Evolutionary conservation across 2,113 vertebrate genomes (phyloP).

Genomic region (Melanostigma gelatinosum): DNA sequence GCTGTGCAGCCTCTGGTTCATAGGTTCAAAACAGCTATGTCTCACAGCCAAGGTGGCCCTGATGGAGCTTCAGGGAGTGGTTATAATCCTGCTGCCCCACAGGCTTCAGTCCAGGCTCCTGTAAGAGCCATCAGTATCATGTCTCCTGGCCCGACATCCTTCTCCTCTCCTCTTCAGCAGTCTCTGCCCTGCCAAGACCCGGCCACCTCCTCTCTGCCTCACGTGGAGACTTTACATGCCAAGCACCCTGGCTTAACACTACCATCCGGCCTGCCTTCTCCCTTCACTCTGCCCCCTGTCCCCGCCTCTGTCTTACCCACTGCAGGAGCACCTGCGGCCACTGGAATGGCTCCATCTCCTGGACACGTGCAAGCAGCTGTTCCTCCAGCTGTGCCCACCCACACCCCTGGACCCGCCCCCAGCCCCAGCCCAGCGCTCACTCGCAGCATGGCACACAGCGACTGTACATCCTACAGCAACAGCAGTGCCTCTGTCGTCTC

Average conservation of each 20-base stretch:
- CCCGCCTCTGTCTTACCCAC: conserved; percentile 81
- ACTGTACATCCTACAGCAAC: conserved; percentile 90
- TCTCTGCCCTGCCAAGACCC: conserved; percentile 82
- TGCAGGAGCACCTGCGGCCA: conserved; percentile 73
- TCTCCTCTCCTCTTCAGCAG: conserved; percentile 50
- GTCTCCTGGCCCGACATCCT: conserved; percentile 84
- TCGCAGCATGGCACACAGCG: conserved; percentile 91
- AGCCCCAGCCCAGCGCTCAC: conserved; percentile 90
- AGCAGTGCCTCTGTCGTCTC: conserved; percentile 72
- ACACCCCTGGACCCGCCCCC: conserved; percentile 90
- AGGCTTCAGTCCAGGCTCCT: conserved; percentile 80
- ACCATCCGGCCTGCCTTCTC: conserved; percentile 81
- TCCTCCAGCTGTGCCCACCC: conserved; percentile 88
- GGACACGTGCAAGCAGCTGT: conserved; percentile 84
- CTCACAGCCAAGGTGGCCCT: conserved; percentile 66
- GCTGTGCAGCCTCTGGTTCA: conserved; percentile 87
- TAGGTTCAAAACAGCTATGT: conserved; percentile 85
- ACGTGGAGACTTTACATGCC: conserved; percentile 82
- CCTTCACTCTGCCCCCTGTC: conserved; percentile 82
- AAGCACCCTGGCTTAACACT: conserved; percentile 86
- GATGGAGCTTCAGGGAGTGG: conserved; percentile 29
- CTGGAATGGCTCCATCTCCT: conserved; percentile 69
- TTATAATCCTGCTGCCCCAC: conserved; percentile 54
- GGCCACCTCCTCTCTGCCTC: conserved; percentile 82
- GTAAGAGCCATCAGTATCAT: conserved; percentile 81